Base-by-base conservation (phyloP, 2,797 vertebrate genomes). In the Tenualosa ilisha region DNA sequence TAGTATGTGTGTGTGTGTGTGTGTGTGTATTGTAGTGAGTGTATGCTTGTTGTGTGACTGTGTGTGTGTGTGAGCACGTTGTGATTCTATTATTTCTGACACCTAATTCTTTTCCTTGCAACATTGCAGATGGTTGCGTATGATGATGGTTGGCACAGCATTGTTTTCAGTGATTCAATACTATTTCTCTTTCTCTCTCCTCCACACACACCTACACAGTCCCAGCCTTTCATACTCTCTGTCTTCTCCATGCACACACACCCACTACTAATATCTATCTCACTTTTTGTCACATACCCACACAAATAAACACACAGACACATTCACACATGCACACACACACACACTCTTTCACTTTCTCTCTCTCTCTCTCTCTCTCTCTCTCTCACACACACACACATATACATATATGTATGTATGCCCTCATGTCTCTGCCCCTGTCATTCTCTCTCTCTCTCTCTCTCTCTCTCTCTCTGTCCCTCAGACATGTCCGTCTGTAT, bases 221-320 rank as follows among this genome's bases (percentile, higher is more conserved):
- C 9, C 6, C 6, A 3, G 5, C 22, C 56, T 20, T 22, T 22
- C 54, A 86, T 9, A 87, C 61, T 22, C 51, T 13, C 51, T 54
- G 11, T 12, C 51, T 54, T 1, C 51, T 15, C 82, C 82, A 86
- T 84, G 85, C 85, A 84, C 65, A 68, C 24, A 11, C 63, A 65
- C n/a, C n/a, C 4, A 65, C 61, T 9, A 26, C 11, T 15, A 3
- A 54, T 54, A 54, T 54, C 51, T 13, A 54, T 13, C 51, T 54
- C 12, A 13, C 51, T 54, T 54, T 13, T 15, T 54, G 51, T 15
- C 51, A 54, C 51, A 31, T 20, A 63, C 88, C 89, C 89, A 87
- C 81, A n/a, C 79, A 88, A 81, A 86, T 31, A 31, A 31, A 31
- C 65, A 72, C 49, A 86, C 13, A 87, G 53, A 83, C 82, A 86